Percentiles rank a stretch among this genome's conserved stretches.
Conservation (phyloP, 2,888 invertebrate genomes). For the Catocala sponsa region DNA sequence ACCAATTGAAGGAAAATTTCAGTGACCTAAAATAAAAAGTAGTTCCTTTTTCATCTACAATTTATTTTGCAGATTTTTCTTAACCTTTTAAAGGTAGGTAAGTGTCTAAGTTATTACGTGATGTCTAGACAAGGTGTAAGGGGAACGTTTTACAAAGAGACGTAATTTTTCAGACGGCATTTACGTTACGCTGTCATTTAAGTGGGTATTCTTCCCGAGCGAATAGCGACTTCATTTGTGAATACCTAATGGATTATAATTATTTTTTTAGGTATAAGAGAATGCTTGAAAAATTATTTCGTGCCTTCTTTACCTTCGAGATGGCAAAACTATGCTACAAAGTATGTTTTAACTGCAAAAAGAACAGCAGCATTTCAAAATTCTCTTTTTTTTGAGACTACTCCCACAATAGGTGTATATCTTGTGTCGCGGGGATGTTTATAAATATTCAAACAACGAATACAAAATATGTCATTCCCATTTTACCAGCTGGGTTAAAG, state of each 20-base stretch:
- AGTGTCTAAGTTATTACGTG: slow-evolving; percentile 2
- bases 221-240: not conserved
- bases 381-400: no score
- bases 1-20: no score
- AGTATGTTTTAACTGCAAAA: no score
- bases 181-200: slow-evolving; percentile 1
- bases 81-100: not conserved
- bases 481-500: no score
- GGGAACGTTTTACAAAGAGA: slow-evolving; percentile 4
- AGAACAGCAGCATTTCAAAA: no score
- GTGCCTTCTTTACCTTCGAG: no score
- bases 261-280: not conserved
- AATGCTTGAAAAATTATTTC: not conserved
- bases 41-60: no score
- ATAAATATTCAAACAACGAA: no score
- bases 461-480: no score
- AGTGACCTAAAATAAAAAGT: slow-evolving; percentile 1
- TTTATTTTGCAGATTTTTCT: not conserved
- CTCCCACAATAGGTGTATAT: no score
- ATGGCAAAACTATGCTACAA: no score
- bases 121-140: slow-evolving; percentile 6
- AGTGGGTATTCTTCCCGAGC: not conserved
- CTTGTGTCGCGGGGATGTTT: no score
- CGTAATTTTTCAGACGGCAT: not conserved
- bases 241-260: not conserved